phyloP scores from a whole-genome alignment of 1,140 invertebrate genomes.

The Lamellibrachia luymesi region DNA sequence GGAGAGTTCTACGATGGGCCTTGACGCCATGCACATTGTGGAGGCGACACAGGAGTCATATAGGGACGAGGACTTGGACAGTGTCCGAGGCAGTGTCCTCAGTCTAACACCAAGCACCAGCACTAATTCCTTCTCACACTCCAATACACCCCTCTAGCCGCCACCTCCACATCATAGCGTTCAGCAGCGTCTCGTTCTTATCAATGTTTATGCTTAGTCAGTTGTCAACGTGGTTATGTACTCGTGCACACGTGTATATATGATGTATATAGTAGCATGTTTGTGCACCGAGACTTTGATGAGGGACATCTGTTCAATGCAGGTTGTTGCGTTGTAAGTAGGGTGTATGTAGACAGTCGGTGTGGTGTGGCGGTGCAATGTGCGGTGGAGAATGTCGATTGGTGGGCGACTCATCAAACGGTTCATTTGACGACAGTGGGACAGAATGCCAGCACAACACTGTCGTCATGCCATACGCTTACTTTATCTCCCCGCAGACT shows the following conservation, averaged over 20 bases:
- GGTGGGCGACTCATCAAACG: not conserved
- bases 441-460: not conserved
- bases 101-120: conserved; percentile 91
- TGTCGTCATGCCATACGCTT: not conserved
- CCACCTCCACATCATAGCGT: not conserved
- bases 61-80: conserved; percentile 69
- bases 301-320: too few species aligned
- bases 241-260: not conserved
- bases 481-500: not conserved
- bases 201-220: not conserved
- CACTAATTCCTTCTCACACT: conserved; percentile 60
- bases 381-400: not conserved
- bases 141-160: not conserved
- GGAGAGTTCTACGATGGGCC: conserved; percentile 86
- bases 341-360: not conserved
- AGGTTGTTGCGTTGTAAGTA: not conserved
- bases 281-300: not conserved
- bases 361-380: not conserved
- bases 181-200: not conserved
- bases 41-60: conserved; percentile 84
- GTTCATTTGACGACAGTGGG: too few species aligned
- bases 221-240: not conserved
- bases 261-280: not conserved
- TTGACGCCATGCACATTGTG: conserved; percentile 82
- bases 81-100: conserved; percentile 86